Percentiles rank a stretch among this genome's conserved stretches.
These are phyloP conservation scores for Apotomis betuletana DNA, from an alignment of 2,888 invertebrate species.

Conservation along the genomic window DNA sequence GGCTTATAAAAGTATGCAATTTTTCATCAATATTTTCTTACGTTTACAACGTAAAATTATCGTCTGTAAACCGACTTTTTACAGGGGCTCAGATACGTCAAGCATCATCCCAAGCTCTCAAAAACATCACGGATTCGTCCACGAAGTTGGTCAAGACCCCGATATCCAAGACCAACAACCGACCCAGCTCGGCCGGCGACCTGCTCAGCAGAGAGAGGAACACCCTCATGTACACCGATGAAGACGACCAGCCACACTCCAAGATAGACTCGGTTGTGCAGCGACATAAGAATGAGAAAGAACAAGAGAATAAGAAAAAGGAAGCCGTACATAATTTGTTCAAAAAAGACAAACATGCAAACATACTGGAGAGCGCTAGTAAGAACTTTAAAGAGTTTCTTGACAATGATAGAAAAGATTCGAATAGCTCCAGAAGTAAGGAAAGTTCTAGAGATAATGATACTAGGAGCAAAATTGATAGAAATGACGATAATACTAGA, in stretches of 20 bases:
- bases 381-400: constrained; percentile 35
- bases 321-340: constrained; percentile 26
- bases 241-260: constrained; percentile 66
- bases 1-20: too few species aligned
- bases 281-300: constrained; percentile 62
- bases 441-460: constrained; percentile 12
- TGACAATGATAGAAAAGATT: constrained; percentile 4
- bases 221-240: constrained; percentile 75
- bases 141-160: constrained; percentile 64
- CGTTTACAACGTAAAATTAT: too few species aligned
- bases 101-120: constrained; percentile 69
- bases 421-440: constrained; percentile 6
- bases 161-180: constrained; percentile 52
- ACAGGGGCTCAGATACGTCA: constrained; percentile 73
- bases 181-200: constrained; percentile 12
- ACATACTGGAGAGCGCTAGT: constrained; percentile 16
- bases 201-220: constrained; percentile 59
- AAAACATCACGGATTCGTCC: constrained; percentile 60
- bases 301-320: constrained; percentile 31
- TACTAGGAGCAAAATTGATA: neutral
- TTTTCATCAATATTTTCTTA: too few species aligned
- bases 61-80: neutral
- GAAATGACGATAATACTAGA: neutral
- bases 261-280: constrained; percentile 74
- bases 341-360: constrained; percentile 26